A percentile compares a stretch with the other conserved stretches of the same genome.
These are phyloP conservation scores for Euzetes globulus DNA, from an alignment of 2,888 invertebrate genomes.

Conservation along the genomic window DNA sequence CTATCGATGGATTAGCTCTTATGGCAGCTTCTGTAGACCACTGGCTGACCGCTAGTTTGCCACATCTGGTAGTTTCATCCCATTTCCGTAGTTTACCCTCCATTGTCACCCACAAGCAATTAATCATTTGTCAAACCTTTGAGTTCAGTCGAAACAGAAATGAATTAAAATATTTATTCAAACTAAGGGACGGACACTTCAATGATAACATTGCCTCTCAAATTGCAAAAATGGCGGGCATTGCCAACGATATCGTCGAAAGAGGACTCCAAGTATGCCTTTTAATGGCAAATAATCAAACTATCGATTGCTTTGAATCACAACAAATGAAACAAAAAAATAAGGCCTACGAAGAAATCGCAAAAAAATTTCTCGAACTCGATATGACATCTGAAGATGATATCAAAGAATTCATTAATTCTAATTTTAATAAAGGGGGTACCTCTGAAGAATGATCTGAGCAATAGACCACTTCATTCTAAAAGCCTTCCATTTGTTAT, in stretches of 20 bases:
- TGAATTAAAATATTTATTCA: conserved; percentile 36
- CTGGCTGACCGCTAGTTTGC: conserved; percentile 52
- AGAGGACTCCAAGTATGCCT: neutral
- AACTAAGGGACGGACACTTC: conserved; percentile 19
- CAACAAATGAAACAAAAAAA: neutral
- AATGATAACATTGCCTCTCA: neutral
- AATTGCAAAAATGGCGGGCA: neutral
- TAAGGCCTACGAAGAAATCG: neutral
- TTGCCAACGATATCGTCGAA: neutral
- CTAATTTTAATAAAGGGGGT: too few species aligned
- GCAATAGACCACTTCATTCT: too few species aligned
- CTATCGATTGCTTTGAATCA: neutral
- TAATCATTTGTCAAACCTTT: conserved; percentile 16
- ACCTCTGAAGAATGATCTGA: neutral
- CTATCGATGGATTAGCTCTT: conserved; percentile 66
- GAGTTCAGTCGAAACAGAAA: conserved; percentile 8
- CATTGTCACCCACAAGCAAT: neutral
- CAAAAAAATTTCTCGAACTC: neutral
- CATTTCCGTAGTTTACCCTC: conserved; percentile 37
- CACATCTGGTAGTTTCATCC: conserved; percentile 39
- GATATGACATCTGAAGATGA: neutral
- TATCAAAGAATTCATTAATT: neutral
- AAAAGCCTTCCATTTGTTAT: too few species aligned
- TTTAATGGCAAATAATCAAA: neutral
- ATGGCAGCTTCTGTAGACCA: conserved; percentile 61